phyloP scores from a whole-genome alignment of 2,888 invertebrate genomes.

The Drosophila macrospina region DNA sequence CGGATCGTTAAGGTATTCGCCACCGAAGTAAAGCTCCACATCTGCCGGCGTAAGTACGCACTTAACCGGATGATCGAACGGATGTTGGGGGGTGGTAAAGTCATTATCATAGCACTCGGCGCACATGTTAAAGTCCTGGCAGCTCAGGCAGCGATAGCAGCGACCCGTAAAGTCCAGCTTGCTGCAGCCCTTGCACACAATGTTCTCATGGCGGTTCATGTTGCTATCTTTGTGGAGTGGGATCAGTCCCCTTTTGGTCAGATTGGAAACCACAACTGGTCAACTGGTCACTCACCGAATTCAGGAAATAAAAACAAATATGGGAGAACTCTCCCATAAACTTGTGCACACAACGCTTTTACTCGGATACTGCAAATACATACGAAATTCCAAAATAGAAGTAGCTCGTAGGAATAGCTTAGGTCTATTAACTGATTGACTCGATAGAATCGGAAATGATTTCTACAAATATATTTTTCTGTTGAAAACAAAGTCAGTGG shows the following conservation, averaged over 20 bases:
- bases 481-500: constrained; percentile 36
- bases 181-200: constrained; percentile 61
- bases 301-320: constrained; percentile 1
- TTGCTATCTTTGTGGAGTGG: not conserved
- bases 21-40: constrained; percentile 65
- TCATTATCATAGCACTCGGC: constrained; percentile 61
- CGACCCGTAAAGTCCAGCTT: constrained; percentile 55
- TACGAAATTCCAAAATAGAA: constrained; percentile 42
- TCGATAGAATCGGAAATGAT: constrained; percentile 35
- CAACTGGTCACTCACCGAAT: constrained; percentile 24
- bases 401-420: constrained; percentile 28
- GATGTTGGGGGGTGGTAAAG: constrained; percentile 55
- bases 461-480: constrained; percentile 24
- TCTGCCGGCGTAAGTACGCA: constrained; percentile 60
- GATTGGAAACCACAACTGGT: not conserved
- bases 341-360: constrained; percentile 36
- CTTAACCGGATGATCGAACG: constrained; percentile 68
- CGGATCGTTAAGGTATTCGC: constrained; percentile 68
- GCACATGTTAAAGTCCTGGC: constrained; percentile 63
- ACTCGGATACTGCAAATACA: constrained; percentile 31
- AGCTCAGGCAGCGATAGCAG: constrained; percentile 66
- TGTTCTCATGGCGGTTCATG: constrained; percentile 67
- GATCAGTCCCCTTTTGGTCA: not conserved
- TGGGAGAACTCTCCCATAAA: constrained; percentile 21
- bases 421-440: constrained; percentile 33